Evolutionary conservation across 2,113 vertebrate species (phyloP), one percentile per base, ranked within the genome.

Genomic region (Apteryx owenii): DNA sequence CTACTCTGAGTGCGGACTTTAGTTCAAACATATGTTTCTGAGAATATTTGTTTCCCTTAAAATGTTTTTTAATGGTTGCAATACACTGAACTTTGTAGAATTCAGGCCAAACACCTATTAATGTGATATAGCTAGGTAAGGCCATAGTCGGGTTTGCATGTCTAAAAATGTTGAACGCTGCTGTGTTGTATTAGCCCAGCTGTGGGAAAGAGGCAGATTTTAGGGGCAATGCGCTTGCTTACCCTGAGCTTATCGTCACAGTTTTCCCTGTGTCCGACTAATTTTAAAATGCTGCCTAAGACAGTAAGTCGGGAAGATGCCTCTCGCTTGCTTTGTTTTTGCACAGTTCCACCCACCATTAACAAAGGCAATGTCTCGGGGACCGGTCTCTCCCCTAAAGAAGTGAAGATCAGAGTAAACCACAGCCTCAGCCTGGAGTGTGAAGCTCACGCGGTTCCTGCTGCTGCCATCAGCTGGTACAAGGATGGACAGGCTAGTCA

Each of bases 381-480:
- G 22, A 97, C 97, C 58, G 99, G 99, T 38, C 95, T 99, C 42
- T 97, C 98, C 13, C 98, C 99, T 12, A 99, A 98, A 96, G 99
- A 99, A 96, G 98, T 99, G 87, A 99, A 99, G 98, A 98, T 99
- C 75, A 99, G 98, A 95, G 98, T 99, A 51, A 99, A 99, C 96
- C 99, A 98, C 97, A 99, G 98, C 9, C 94, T 99, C 91, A 99
- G 98, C 11, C 88, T 99, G 96, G 98, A 99, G 96, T 99, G 99
- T 96, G 98, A 99, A 87, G 99, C 98, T 64, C 98, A 99, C 3
- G 99, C 99, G 1, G 65, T 99, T 93, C 99, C 99, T 81, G 97
- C 97, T 40, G 98, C 99, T 8, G 97, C 98, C 19, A 98, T 99
- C 94, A 98, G 98, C 97, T 99, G 99, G 99, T 99, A 99, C 98